phyloP scores from a whole-genome alignment of 2,113 vertebrate genomes.

The Oreochromis niloticus region DNA sequence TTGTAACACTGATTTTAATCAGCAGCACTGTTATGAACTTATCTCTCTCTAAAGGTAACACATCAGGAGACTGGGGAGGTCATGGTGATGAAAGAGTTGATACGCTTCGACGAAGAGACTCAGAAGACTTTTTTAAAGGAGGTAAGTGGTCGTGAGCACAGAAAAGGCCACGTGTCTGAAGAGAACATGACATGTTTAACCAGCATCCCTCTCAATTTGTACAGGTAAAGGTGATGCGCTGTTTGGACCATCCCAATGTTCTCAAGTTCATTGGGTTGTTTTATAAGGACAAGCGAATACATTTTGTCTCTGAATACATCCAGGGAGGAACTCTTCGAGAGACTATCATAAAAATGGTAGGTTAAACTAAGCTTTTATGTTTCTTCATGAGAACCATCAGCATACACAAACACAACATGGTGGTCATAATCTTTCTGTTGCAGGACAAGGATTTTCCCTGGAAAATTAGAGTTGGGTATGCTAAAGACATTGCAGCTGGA shows the following conservation, averaged over 20 bases:
- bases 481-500: constrained; percentile 91
- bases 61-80: constrained; percentile 92
- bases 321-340: constrained; percentile 87
- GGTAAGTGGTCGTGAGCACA: constrained; percentile 54
- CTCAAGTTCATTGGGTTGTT: constrained; percentile 94
- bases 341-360: constrained; percentile 88
- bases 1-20: not conserved
- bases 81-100: constrained; percentile 99
- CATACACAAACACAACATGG: not conserved
- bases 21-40: not conserved
- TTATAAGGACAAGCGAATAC: constrained; percentile 94
- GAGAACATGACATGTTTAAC: not conserved
- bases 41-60: constrained; percentile 78
- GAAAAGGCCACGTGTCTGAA: not conserved
- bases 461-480: constrained; percentile 87
- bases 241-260: constrained; percentile 94
- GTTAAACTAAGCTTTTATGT: not conserved
- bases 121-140: constrained; percentile 95
- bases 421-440: not conserved
- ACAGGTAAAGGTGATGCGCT: constrained; percentile 98
- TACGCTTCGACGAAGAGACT: constrained; percentile 92
- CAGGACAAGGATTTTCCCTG: constrained; percentile 88
- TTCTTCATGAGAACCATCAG: not conserved
- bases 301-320: constrained; percentile 95
- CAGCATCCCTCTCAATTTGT: not conserved